Percentiles rank a stretch among this genome's conserved stretches.
These are phyloP conservation scores for Thermophis baileyi DNA, from an alignment of 2,113 vertebrate species.

Conservation along the genomic window DNA sequence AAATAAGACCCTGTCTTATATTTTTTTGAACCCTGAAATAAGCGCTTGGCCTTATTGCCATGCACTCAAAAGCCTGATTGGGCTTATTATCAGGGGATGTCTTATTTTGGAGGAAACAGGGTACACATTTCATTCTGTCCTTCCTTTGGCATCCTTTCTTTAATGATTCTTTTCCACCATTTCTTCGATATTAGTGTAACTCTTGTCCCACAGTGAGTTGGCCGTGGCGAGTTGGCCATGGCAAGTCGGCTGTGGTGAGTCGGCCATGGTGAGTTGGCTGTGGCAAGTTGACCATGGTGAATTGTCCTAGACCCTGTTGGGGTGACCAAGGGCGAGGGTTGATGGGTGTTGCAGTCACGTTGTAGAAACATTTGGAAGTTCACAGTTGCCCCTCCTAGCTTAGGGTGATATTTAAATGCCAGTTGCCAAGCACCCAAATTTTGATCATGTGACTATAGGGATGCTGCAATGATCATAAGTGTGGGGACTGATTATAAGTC, in stretches of 20 bases:
- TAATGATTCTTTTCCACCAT: background rate
- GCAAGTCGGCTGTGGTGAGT: background rate
- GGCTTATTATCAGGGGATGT: too few species aligned
- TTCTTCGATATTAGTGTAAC: background rate
- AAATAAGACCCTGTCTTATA: too few species aligned
- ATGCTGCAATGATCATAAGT: too few species aligned
- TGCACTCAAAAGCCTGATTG: too few species aligned
- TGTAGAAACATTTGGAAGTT: background rate
- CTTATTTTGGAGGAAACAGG: too few species aligned
- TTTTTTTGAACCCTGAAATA: too few species aligned
- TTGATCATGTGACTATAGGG: too few species aligned
- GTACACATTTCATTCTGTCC: background rate
- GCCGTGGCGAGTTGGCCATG: too few species aligned
- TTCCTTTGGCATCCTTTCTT: background rate
- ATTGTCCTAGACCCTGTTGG: background rate
- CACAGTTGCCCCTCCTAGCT: background rate
- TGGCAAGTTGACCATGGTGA: background rate
- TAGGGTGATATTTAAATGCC: background rate
- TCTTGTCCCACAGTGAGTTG: background rate
- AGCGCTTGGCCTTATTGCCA: too few species aligned
- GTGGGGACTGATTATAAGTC: too few species aligned
- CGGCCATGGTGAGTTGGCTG: too few species aligned
- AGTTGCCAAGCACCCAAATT: too few species aligned
- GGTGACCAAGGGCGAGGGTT: background rate
- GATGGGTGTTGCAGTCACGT: background rate